phyloP scores from a whole-genome alignment of 1,140 invertebrate genomes.

The Trachelipus rathkii region DNA sequence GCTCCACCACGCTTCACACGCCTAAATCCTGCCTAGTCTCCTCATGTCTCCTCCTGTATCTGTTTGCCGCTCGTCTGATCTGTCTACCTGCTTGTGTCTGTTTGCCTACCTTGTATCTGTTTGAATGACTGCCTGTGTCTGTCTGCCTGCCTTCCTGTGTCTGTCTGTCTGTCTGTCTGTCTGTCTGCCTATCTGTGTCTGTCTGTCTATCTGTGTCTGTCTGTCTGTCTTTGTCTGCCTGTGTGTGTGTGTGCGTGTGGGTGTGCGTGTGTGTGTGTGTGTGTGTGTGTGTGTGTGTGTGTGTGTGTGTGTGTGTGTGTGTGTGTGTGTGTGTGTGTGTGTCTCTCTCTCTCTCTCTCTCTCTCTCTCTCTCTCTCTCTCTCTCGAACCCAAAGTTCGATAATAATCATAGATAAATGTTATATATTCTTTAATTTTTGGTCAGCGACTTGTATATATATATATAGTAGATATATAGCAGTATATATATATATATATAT shows the following conservation, averaged over 20 bases:
- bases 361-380: too few relatives aligned
- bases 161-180: neutral
- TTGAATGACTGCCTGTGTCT: neutral
- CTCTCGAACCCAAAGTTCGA: too few relatives aligned
- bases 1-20: too few relatives aligned
- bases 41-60: slow-evolving; percentile 6
- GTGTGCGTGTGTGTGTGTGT: neutral
- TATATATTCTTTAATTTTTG: too few relatives aligned
- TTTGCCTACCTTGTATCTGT: slow-evolving; percentile 10
- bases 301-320: slow-evolving; percentile 1
- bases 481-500: too few relatives aligned
- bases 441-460: too few relatives aligned
- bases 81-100: neutral
- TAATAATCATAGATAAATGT: too few relatives aligned
- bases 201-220: too few relatives aligned
- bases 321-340: neutral
- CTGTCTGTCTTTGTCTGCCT: too few relatives aligned
- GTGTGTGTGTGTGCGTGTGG: neutral
- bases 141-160: slow-evolving; percentile 1
- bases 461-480: too few relatives aligned
- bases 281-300: slow-evolving; percentile 1
- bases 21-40: too few relatives aligned
- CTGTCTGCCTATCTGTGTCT: too few relatives aligned
- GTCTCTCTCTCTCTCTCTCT: neutral
- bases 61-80: neutral